Conservation (phyloP, 2,888 invertebrate genomes). For the Cosmorhoe ocellata region DNA sequence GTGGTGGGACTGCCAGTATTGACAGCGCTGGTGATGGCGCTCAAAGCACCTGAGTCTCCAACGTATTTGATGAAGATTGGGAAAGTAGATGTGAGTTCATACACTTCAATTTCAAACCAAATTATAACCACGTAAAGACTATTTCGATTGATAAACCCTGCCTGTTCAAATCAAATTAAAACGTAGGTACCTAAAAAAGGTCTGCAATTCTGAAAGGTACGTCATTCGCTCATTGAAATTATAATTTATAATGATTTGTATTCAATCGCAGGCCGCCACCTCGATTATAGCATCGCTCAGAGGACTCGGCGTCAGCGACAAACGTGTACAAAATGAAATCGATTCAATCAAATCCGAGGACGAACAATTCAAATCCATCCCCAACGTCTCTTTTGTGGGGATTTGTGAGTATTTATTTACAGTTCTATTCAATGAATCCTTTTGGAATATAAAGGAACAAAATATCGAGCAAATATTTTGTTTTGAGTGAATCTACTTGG, state of each 20-base stretch:
- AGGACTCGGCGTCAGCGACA: constrained; percentile 49
- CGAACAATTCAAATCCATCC: constrained; percentile 51
- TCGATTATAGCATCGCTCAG: constrained; percentile 48
- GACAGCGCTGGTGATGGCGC: constrained; percentile 40
- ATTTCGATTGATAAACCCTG: no score
- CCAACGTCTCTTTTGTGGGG: constrained; percentile 46
- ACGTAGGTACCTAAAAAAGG: background rate
- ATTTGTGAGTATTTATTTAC: constrained; percentile 50
- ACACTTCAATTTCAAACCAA: no score
- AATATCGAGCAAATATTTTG: background rate
- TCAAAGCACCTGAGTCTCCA: constrained; percentile 63
- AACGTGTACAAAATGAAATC: constrained; percentile 49
- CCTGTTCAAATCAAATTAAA: background rate
- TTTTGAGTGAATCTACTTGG: constrained; percentile 9
- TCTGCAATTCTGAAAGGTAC: background rate
- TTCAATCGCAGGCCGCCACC: constrained; percentile 50
- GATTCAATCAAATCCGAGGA: constrained; percentile 50
- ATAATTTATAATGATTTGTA: background rate
- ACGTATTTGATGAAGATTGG: constrained; percentile 56
- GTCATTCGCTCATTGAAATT: constrained; percentile 5
- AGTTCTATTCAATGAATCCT: background rate
- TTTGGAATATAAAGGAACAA: constrained; percentile 5
- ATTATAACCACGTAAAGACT: no score
- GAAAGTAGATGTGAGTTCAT: constrained; percentile 49
- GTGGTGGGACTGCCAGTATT: constrained; percentile 43